These are phyloP conservation scores for Rapana venosa DNA, from an alignment of 2,888 invertebrate species.

Conservation along the genomic window DNA sequence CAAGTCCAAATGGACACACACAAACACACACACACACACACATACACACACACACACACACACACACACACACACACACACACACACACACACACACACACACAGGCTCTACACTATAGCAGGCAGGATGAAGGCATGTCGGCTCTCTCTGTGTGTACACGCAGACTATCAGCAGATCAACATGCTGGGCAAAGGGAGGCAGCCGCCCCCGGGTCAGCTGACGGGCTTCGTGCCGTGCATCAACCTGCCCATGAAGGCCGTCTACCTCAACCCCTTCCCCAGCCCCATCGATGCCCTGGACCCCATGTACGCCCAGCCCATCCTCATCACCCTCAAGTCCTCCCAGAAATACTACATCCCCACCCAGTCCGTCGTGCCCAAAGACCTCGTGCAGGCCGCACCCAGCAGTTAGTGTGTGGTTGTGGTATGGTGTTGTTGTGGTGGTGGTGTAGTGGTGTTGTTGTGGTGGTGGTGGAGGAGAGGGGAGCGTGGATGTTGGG, in stretches of 20 bases:
- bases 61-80: too few relatives aligned
- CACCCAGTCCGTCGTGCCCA: slow-evolving; percentile 67
- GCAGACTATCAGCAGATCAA: slow-evolving; percentile 68
- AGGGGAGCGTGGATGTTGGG: not conserved
- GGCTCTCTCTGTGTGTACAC: not conserved
- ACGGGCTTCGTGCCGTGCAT: slow-evolving; percentile 73
- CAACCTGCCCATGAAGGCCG: slow-evolving; percentile 75
- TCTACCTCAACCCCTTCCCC: slow-evolving; percentile 76
- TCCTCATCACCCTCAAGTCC: slow-evolving; percentile 74
- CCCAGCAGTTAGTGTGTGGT: slow-evolving; percentile 40
- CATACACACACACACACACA: not conserved
- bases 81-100: too few relatives aligned
- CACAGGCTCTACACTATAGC: too few relatives aligned
- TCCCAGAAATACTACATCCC: slow-evolving; percentile 77
- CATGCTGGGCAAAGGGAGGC: slow-evolving; percentile 64
- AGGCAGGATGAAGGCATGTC: not conserved
- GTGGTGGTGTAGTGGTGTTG: not conserved
- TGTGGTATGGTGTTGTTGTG: not conserved
- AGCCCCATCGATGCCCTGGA: slow-evolving; percentile 68
- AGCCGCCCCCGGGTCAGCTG: slow-evolving; percentile 66
- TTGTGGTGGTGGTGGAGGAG: not conserved
- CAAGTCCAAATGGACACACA: too few relatives aligned
- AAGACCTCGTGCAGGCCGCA: slow-evolving; percentile 43
- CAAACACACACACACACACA: too few relatives aligned
- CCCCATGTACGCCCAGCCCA: slow-evolving; percentile 67